phyloP scores from a whole-genome alignment of 2,888 invertebrate genomes.

The Junonia oenone region DNA sequence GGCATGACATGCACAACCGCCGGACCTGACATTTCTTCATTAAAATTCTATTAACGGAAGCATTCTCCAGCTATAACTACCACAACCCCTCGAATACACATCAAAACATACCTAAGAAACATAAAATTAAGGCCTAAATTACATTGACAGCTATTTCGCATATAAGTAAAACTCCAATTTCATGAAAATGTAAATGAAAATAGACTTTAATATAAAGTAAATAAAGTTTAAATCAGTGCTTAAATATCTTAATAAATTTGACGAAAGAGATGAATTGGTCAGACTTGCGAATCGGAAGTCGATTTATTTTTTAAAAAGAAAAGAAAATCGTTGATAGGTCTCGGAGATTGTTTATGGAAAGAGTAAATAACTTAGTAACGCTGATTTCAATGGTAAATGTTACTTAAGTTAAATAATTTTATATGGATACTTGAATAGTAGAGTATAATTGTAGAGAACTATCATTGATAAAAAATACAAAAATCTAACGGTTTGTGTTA shows the following conservation, averaged over 20 bases:
- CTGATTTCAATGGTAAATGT: neutral
- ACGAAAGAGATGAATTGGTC: constrained; percentile 46
- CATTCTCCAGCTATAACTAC: constrained; percentile 52
- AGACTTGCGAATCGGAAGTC: constrained; percentile 62
- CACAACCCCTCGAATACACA: constrained; percentile 12
- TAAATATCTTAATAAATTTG: constrained; percentile 36
- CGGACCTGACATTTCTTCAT: constrained; percentile 74
- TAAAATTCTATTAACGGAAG: constrained; percentile 79
- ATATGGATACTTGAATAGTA: too few species aligned
- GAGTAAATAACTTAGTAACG: neutral
- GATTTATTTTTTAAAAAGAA: constrained; percentile 46
- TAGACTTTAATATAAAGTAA: neutral
- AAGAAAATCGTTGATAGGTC: constrained; percentile 40
- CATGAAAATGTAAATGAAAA: constrained; percentile 17
- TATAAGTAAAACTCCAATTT: constrained; percentile 18
- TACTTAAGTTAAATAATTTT: too few species aligned
- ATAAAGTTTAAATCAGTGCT: constrained; percentile 37
- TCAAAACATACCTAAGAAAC: constrained; percentile 34
- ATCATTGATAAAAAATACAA: too few species aligned
- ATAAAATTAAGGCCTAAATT: constrained; percentile 25
- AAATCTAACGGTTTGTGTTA: too few species aligned
- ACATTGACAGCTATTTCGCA: neutral
- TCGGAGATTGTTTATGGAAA: constrained; percentile 32
- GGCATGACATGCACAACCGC: constrained; percentile 75
- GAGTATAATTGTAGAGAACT: too few species aligned